These are phyloP conservation scores for Andrena chrysosceles DNA, from an alignment of 2,888 invertebrate genomes.

Conservation along the genomic window DNA sequence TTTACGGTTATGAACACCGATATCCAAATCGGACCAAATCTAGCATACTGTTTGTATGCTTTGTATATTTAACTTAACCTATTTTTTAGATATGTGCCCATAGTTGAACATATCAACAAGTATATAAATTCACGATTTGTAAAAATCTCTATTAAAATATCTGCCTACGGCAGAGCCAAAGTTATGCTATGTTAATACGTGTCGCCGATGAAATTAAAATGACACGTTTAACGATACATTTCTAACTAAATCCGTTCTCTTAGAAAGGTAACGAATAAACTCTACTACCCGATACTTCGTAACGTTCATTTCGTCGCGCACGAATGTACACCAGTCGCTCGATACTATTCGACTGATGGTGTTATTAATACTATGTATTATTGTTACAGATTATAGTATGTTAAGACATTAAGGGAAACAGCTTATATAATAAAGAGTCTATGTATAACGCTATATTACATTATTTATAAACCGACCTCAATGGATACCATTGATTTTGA, in stretches of 20 bases:
- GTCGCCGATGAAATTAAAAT: conserved; percentile 14
- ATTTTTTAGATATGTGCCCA: conserved; percentile 45
- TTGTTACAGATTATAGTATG: conserved; percentile 52
- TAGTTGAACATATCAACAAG: conserved; percentile 48
- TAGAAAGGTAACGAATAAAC: conserved; percentile 41
- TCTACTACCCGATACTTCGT: not conserved
- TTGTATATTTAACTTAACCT: conserved; percentile 53
- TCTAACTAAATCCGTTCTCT: conserved; percentile 19
- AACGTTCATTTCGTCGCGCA: not conserved
- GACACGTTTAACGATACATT: conserved; percentile 12
- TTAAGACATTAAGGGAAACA: conserved; percentile 34
- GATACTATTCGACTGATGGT: too few species aligned
- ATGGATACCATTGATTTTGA: conserved; percentile 81
- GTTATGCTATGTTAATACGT: conserved; percentile 28
- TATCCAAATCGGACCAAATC: not conserved
- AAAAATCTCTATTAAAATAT: conserved; percentile 10
- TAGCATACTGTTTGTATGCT: conserved; percentile 7
- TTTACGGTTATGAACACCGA: conserved; percentile 5
- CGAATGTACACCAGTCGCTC: too few species aligned
- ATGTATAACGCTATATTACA: conserved; percentile 32
- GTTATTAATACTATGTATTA: not conserved
- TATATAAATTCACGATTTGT: conserved; percentile 25
- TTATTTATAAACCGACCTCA: conserved; percentile 55
- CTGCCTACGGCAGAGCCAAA: conserved; percentile 11
- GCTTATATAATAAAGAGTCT: conserved; percentile 40